Conservation (phyloP, 92 coral and sea anemone genomes). For the Heliopora coerulea region DNA sequence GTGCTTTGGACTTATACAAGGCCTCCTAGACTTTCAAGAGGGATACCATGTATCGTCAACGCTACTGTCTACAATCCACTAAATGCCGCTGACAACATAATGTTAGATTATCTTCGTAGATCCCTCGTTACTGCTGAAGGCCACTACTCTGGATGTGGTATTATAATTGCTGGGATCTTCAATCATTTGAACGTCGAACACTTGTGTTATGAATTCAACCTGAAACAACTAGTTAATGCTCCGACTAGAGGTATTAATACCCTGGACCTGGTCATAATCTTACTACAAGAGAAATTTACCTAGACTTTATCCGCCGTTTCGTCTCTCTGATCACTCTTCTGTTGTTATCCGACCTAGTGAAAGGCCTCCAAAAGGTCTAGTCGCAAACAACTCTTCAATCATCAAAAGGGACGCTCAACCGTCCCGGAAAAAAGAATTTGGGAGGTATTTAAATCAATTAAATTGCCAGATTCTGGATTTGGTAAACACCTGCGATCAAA, state of each 20-base stretch:
- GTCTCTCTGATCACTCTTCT: constrained; percentile 17
- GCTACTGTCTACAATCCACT: too few relatives aligned
- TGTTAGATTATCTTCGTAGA: background rate
- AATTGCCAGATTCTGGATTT: background rate
- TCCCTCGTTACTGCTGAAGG: background rate
- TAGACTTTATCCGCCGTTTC: constrained; percentile 12
- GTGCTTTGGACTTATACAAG: too few relatives aligned
- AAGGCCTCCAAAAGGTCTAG: background rate
- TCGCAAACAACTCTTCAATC: background rate
- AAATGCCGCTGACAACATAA: background rate
- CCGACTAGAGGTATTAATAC: constrained; percentile 6
- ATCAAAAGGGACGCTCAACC: background rate
- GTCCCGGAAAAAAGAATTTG: background rate
- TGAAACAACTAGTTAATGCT: constrained; percentile 23
- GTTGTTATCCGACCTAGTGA: background rate
- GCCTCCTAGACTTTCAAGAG: too few relatives aligned
- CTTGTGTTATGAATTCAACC: background rate
- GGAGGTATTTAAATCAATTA: constrained; percentile 5
- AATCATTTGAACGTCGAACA: constrained; percentile 5
- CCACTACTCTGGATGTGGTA: constrained; percentile 20
- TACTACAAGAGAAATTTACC: background rate
- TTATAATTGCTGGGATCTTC: constrained; percentile 17
- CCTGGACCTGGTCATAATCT: constrained; percentile 17
- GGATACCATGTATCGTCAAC: too few relatives aligned
- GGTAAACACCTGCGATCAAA: constrained; percentile 5